These are phyloP conservation scores for Enteromius viviparus DNA, from an alignment of 2,797 vertebrate genomes.

Conservation along the genomic window DNA sequence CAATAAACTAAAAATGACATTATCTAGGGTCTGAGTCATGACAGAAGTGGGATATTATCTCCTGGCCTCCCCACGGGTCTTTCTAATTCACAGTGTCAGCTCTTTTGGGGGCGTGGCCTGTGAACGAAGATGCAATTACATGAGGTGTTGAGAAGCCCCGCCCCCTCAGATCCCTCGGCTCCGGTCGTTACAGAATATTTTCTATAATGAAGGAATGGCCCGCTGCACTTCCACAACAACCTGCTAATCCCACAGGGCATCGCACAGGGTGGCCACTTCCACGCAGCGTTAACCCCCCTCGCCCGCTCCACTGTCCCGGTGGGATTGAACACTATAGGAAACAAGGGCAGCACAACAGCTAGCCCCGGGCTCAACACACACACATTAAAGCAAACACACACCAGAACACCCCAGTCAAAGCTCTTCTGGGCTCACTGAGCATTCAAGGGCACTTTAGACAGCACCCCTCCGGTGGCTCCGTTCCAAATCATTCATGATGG, in stretches of 20 bases:
- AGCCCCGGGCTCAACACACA: slow-evolving; percentile 46
- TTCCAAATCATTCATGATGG: slow-evolving; percentile 34
- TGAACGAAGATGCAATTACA: slow-evolving; percentile 73
- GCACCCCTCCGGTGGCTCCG: slow-evolving; percentile 10
- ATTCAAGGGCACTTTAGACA: slow-evolving; percentile 50
- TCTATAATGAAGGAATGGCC: slow-evolving; percentile 77
- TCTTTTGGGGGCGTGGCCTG: slow-evolving; percentile 62
- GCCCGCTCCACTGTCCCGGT: slow-evolving; percentile 57
- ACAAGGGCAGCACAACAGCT: slow-evolving; percentile 35
- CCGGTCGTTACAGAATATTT: slow-evolving; percentile 71
- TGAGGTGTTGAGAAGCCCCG: slow-evolving; percentile 67
- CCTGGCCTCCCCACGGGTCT: background rate
- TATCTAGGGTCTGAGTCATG: background rate
- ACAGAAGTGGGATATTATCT: slow-evolving; percentile 28
- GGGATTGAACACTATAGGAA: slow-evolving; percentile 32
- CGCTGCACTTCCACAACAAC: slow-evolving; percentile 71
- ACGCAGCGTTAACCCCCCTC: slow-evolving; percentile 52
- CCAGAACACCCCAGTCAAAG: slow-evolving; percentile 6
- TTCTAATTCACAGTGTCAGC: slow-evolving; percentile 51
- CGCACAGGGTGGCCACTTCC: slow-evolving; percentile 55
- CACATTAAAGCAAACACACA: slow-evolving; percentile 4
- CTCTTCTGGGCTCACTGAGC: slow-evolving; percentile 29
- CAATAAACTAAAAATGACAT: background rate
- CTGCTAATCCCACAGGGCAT: slow-evolving; percentile 76
- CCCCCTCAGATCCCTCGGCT: slow-evolving; percentile 57